phyloP scores from a whole-genome alignment of 2,888 invertebrate genomes.

The Boloria selene region DNA sequence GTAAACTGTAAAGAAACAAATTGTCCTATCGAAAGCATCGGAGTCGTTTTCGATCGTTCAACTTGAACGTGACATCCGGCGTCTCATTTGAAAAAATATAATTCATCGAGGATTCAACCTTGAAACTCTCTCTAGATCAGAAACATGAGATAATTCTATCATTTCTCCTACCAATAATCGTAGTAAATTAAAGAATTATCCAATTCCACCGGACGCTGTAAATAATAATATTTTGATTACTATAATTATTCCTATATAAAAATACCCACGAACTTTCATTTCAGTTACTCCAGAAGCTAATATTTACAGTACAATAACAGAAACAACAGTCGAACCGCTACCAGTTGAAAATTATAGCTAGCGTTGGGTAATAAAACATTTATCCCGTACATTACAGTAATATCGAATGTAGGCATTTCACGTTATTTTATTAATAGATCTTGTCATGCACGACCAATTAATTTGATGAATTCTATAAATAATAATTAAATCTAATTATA shows the following conservation, averaged over 20 bases:
- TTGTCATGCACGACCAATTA: slow-evolving; percentile 16
- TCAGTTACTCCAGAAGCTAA: neutral
- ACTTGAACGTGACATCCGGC: slow-evolving; percentile 76
- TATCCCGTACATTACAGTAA: slow-evolving; percentile 10
- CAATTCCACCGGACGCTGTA: neutral
- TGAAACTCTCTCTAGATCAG: slow-evolving; percentile 51
- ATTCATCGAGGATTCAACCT: slow-evolving; percentile 53
- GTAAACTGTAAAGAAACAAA: slow-evolving; percentile 36
- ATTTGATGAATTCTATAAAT: slow-evolving; percentile 9
- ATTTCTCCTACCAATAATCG: neutral
- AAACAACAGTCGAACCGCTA: slow-evolving; percentile 8
- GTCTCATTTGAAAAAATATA: slow-evolving; percentile 51
- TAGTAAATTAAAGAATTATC: neutral
- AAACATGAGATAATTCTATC: neutral
- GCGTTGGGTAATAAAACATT: slow-evolving; percentile 13
- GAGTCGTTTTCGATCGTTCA: slow-evolving; percentile 67
- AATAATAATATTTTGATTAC: too few species aligned
- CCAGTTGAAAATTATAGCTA: slow-evolving; percentile 8
- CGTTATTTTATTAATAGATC: slow-evolving; percentile 11
- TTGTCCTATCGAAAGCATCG: slow-evolving; percentile 43
- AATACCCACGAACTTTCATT: too few species aligned
- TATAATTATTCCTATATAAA: too few species aligned
- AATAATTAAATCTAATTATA: slow-evolving; percentile 23
- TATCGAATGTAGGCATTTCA: slow-evolving; percentile 14
- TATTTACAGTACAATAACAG: slow-evolving; percentile 3